Evolutionary conservation across 2,113 vertebrate species (phyloP).

Genomic region (Tangachromis dhanisi): DNA sequence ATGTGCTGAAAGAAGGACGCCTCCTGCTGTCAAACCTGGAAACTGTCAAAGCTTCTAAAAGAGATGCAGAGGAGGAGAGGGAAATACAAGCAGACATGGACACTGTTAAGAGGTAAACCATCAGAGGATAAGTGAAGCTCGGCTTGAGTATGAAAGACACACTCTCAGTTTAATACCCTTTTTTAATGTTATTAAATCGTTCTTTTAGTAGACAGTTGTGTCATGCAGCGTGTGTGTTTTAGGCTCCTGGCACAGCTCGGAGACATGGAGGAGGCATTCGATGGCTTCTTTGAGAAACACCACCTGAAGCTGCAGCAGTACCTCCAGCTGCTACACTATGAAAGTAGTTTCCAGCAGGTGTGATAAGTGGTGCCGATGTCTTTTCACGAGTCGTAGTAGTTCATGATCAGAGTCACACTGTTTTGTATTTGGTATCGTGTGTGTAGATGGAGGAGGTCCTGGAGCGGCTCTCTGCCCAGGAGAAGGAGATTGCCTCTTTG

Average conservation of each 20-base stretch:
- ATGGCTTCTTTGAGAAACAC: slow-evolving; percentile 97
- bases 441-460: slow-evolving; percentile 79
- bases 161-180: neutral
- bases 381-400: neutral
- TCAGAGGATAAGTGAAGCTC: neutral
- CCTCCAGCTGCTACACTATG: slow-evolving; percentile 87
- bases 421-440: neutral
- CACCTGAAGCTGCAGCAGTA: slow-evolving; percentile 95
- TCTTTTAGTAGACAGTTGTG: neutral
- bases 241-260: slow-evolving; percentile 88
- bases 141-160: neutral
- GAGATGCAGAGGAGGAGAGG: slow-evolving; percentile 58
- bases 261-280: slow-evolving; percentile 96
- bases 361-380: neutral
- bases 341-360: slow-evolving; percentile 91
- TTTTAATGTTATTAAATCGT: neutral
- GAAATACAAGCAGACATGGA: slow-evolving; percentile 81
- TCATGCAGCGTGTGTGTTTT: neutral
- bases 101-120: slow-evolving; percentile 80
- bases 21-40: slow-evolving; percentile 84
- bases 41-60: slow-evolving; percentile 63
- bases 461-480: slow-evolving; percentile 75
- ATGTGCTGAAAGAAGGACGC: slow-evolving; percentile 85
- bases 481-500: slow-evolving; percentile 71
- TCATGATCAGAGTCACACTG: neutral